A percentile compares a stretch with the other conserved stretches of the same genome.
Evolutionary conservation across 2,797 vertebrate genomes (phyloP).

Genomic region (Dermochelys coriacea): DNA sequence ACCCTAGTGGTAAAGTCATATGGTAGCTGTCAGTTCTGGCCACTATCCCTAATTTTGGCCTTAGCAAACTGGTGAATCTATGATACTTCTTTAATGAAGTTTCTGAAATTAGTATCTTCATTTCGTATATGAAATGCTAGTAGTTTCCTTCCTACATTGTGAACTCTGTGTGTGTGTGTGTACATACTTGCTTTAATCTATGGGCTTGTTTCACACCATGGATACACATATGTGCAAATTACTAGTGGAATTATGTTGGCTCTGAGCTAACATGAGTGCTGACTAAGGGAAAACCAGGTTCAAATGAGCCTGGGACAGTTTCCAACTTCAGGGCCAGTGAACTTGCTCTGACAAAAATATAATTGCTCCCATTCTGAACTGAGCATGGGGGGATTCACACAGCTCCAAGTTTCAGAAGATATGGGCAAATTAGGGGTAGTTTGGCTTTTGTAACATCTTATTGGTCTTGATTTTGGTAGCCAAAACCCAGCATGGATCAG

Average conservation of each 20-base stretch:
- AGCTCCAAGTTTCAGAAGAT: not conserved
- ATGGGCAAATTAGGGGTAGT: not conserved
- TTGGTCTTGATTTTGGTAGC: not conserved
- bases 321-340: not conserved
- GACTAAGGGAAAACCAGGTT: not conserved
- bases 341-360: not conserved
- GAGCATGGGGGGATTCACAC: not conserved
- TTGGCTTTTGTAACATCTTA: constrained; percentile 8
- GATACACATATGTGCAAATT: not conserved
- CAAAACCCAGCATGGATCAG: not conserved
- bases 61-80: not conserved
- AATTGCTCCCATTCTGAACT: not conserved
- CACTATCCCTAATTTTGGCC: not conserved
- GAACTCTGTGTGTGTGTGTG: not conserved
- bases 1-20: not conserved
- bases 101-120: not conserved
- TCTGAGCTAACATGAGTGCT: not conserved
- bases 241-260: not conserved
- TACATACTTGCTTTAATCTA: not conserved
- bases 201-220: not conserved
- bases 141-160: not conserved
- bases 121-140: not conserved
- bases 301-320: not conserved
- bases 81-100: not conserved
- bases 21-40: not conserved